Evolutionary conservation across 1,140 invertebrate genomes (phyloP), one percentile per base, ranked within the genome.

Genomic region (Sycophaga agraensis): DNA sequence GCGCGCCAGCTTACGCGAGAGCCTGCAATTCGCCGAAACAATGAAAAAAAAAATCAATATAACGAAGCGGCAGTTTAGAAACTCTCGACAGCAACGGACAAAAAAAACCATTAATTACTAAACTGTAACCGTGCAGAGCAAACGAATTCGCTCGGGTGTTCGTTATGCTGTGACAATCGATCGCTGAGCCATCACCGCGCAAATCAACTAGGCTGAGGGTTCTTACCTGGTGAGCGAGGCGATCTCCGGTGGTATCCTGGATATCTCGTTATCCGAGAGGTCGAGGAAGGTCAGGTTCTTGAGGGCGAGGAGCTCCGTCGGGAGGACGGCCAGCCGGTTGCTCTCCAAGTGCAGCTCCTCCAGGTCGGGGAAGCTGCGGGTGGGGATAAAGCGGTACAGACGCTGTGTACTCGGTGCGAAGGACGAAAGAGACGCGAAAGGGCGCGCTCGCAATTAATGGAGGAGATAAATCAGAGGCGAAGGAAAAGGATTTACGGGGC

Each of bases 181-280:
- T 8, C 17, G 19, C 6, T 45, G 17, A 5, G n/a, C n/a, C 4
- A 16, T 21, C 63, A 69, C 54, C 50, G 43, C 43, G 61, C 59
- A 56, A 65, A 64, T n/a, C n/a, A n/a, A n/a, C n/a, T n/a, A n/a
- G n/a, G n/a, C n/a, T n/a, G n/a, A n/a, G 60, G 73, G 26, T 65
- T 84, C 87, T 85, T 80, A 90, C 89, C 86, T 86, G 68, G 81
- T 75, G 45, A 90, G 78, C 49, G 80, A 79, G 65, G 77, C 80
- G 67, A 90, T 86, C 70, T 85, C 85, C 22, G 82, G 71, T 1
- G 88, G 87, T 49, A 90, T 68, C 53, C 83, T 79, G 48, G 81
- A 71, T 37, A 91, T 84, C 63, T 82, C 82, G 70, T 91, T 91
- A 71, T 88, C 84, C 31, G 87, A 87, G n/a, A 91, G 74, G 73